These are phyloP conservation scores for Galleria mellonella DNA, from an alignment of 1,140 invertebrate species.

Conservation along the genomic window DNA sequence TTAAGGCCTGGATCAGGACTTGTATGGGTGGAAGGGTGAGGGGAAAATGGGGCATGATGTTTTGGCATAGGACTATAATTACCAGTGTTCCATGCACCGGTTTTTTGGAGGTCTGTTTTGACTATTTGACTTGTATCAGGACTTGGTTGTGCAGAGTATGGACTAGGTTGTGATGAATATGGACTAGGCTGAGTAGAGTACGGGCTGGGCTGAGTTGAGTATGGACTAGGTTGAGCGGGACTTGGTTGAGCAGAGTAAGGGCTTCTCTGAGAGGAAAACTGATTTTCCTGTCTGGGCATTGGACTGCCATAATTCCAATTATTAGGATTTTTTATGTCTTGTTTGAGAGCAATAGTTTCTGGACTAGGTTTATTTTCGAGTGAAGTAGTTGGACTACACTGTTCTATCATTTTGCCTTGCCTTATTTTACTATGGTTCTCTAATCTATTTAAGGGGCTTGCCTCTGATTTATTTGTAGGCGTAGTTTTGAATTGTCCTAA, in stretches of 20 bases:
- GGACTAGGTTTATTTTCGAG: constrained; percentile 62
- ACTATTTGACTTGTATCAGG: constrained; percentile 66
- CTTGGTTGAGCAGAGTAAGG: constrained; percentile 71
- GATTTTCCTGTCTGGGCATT: constrained; percentile 59
- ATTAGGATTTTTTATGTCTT: constrained; percentile 59
- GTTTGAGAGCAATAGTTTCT: constrained; percentile 47
- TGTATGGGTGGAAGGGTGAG: constrained; percentile 53
- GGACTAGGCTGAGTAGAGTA: constrained; percentile 69
- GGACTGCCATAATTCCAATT: constrained; percentile 65
- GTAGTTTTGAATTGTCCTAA: constrained; percentile 59
- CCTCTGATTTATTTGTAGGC: constrained; percentile 60
- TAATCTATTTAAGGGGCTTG: constrained; percentile 60
- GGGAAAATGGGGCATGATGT: constrained; percentile 57
- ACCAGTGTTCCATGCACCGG: constrained; percentile 56
- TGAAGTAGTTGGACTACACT: constrained; percentile 65
- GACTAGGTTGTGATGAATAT: constrained; percentile 66
- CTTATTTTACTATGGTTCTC: constrained; percentile 53
- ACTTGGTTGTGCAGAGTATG: constrained; percentile 67
- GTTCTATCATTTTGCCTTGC: constrained; percentile 55
- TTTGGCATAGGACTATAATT: constrained; percentile 66
- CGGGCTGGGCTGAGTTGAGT: constrained; percentile 63
- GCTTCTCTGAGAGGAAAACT: constrained; percentile 61
- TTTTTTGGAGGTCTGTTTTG: constrained; percentile 52
- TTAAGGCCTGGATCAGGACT: constrained; percentile 51
- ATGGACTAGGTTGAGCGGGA: constrained; percentile 64